Percentiles rank a stretch among this genome's conserved stretches.
phyloP scores from a whole-genome alignment of 1,140 invertebrate species.

The Papilio polyxenes region DNA sequence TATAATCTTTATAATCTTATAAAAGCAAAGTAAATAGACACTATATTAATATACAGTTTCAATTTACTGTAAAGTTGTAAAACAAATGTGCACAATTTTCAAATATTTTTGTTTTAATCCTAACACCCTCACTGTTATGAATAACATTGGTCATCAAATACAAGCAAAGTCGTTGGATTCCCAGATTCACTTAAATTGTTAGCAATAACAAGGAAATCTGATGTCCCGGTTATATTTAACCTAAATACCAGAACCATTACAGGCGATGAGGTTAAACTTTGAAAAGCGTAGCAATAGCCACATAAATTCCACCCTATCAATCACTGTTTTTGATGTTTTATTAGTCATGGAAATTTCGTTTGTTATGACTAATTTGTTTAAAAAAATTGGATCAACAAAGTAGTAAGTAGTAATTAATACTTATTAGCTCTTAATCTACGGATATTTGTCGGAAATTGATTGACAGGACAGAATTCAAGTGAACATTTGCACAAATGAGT shows the following conservation, averaged over 20 bases:
- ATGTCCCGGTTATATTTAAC: background rate
- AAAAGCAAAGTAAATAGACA: background rate
- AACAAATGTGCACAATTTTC: background rate
- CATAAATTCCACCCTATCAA: too few relatives aligned
- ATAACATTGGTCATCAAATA: slow-evolving; percentile 2
- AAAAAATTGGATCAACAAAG: background rate
- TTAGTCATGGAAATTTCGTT: background rate
- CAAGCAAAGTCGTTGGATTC: background rate
- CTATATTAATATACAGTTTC: background rate
- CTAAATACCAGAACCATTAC: background rate
- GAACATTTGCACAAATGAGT: background rate
- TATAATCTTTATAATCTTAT: too few relatives aligned
- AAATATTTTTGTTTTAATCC: background rate
- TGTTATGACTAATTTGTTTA: background rate
- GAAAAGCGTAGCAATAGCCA: background rate
- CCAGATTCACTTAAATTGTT: background rate
- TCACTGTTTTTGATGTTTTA: too few relatives aligned
- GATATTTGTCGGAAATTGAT: too few relatives aligned
- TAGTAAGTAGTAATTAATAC: too few relatives aligned
- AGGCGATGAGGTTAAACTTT: background rate
- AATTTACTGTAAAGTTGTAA: background rate
- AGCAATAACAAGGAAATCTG: slow-evolving; percentile 14
- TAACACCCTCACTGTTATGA: background rate
- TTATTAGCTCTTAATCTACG: too few relatives aligned
- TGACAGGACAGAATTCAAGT: too few relatives aligned